Evolutionary conservation across 64 coral and sea anemone species (phyloP).

Genomic region (Stichodactyla mertensii): DNA sequence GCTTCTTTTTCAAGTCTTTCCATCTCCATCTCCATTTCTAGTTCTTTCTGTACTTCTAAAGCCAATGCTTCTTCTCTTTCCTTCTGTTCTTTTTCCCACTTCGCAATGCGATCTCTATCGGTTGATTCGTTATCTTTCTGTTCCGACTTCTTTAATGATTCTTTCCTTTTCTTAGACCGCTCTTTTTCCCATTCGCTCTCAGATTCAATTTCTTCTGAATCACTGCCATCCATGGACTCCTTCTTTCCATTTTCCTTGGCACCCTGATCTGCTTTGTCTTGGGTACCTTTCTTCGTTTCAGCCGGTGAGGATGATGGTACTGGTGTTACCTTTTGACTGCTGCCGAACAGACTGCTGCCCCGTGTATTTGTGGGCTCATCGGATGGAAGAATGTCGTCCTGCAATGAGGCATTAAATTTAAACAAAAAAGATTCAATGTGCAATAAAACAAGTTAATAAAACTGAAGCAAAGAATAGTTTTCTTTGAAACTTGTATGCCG

Average conservation of each 20-base stretch:
- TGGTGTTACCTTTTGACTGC: slow-evolving; percentile 26
- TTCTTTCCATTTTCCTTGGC: background rate
- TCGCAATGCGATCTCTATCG: slow-evolving; percentile 41
- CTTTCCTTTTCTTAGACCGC: slow-evolving; percentile 45
- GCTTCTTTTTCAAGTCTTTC: slow-evolving; percentile 68
- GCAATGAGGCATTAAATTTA: background rate
- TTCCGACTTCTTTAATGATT: slow-evolving; percentile 26
- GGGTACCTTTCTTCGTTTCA: slow-evolving; percentile 10
- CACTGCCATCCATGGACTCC: slow-evolving; percentile 31
- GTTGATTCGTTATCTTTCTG: slow-evolving; percentile 31
- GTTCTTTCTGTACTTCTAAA: slow-evolving; percentile 63
- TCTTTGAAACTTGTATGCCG: too few relatives aligned
- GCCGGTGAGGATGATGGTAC: slow-evolving; percentile 3
- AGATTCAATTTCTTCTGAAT: slow-evolving; percentile 73
- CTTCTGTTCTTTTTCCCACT: slow-evolving; percentile 64
- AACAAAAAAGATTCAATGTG: background rate
- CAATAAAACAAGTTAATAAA: too few relatives aligned
- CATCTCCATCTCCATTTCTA: slow-evolving; percentile 76
- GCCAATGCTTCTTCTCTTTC: slow-evolving; percentile 51
- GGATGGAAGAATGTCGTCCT: slow-evolving; percentile 79
- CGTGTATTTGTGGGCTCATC: slow-evolving; percentile 59
- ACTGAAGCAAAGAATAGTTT: too few relatives aligned
- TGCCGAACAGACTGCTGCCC: slow-evolving; percentile 53
- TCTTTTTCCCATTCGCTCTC: slow-evolving; percentile 98
- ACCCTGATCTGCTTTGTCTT: background rate